A percentile compares a stretch with the other conserved stretches of the same genome.
These are phyloP conservation scores for Euphonia xanthogaster DNA, from an alignment of 2,797 vertebrate species.

Conservation along the genomic window DNA sequence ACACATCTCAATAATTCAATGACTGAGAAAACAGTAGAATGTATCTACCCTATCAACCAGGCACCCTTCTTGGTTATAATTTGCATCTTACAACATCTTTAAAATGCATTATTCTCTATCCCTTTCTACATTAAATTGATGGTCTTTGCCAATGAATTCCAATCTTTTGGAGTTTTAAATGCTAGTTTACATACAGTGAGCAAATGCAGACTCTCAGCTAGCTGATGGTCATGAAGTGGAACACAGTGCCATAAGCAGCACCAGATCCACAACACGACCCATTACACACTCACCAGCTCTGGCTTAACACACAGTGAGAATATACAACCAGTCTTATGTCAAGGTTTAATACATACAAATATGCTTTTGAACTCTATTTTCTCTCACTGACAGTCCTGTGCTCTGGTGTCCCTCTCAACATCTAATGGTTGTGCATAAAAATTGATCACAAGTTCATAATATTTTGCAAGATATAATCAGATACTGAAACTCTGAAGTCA, in stretches of 20 bases:
- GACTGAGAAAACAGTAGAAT: neutral
- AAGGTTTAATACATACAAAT: neutral
- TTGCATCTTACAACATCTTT: neutral
- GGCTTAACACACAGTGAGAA: neutral
- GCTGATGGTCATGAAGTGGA: neutral
- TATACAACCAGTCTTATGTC: neutral
- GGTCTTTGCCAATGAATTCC: neutral
- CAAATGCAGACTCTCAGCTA: neutral
- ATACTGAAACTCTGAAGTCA: neutral
- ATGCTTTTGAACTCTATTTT: neutral
- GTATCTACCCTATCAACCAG: neutral
- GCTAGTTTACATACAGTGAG: neutral
- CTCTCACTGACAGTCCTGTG: neutral
- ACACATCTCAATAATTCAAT: neutral
- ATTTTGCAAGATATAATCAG: neutral
- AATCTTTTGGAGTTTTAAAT: neutral
- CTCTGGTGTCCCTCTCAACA: neutral
- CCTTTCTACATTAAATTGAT: neutral
- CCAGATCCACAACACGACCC: neutral
- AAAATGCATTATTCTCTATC: neutral
- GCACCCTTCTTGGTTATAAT: neutral
- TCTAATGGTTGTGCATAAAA: neutral
- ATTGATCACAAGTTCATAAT: neutral
- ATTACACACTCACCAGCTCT: neutral
- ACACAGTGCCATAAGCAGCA: neutral